phyloP scores from a whole-genome alignment of 2,888 invertebrate species.

The Altica lythri region DNA sequence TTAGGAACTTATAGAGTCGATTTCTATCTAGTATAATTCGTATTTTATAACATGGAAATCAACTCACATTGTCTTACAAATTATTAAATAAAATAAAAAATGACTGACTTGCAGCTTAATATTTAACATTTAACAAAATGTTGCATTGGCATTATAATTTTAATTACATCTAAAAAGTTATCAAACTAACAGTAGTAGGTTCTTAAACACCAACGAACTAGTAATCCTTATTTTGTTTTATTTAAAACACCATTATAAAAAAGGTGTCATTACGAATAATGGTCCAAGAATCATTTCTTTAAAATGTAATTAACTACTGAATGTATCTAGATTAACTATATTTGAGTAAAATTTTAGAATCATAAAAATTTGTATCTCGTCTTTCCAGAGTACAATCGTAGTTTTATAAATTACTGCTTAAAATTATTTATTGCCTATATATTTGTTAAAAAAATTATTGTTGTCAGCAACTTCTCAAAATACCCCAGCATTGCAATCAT shows the following conservation, averaged over 20 bases:
- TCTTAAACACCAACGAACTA: too few relatives aligned
- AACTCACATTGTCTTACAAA: not conserved
- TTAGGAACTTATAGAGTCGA: conserved; percentile 18
- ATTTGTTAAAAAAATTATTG: not conserved
- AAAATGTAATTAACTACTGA: conserved; percentile 5
- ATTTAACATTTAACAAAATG: too few relatives aligned
- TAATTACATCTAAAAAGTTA: too few relatives aligned
- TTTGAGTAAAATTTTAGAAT: too few relatives aligned
- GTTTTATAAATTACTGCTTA: conserved; percentile 12
- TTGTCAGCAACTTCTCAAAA: conserved; percentile 16
- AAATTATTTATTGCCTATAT: conserved; percentile 4
- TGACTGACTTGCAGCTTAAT: too few relatives aligned
- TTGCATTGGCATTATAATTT: too few relatives aligned
- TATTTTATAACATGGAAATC: too few relatives aligned
- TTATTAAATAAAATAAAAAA: too few relatives aligned
- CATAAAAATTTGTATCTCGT: conserved; percentile 10
- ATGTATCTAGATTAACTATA: conserved; percentile 1
- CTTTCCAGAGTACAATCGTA: conserved; percentile 11
- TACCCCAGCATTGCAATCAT: conserved; percentile 18
- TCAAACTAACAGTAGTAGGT: too few relatives aligned
- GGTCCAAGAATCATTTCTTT: conserved; percentile 4
- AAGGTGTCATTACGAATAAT: conserved; percentile 7
- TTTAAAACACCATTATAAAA: conserved; percentile 4
- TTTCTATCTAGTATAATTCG: too few relatives aligned
- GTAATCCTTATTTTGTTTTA: too few relatives aligned